These are phyloP conservation scores for Gambusia affinis DNA, from an alignment of 2,113 vertebrate genomes.

Conservation along the genomic window DNA sequence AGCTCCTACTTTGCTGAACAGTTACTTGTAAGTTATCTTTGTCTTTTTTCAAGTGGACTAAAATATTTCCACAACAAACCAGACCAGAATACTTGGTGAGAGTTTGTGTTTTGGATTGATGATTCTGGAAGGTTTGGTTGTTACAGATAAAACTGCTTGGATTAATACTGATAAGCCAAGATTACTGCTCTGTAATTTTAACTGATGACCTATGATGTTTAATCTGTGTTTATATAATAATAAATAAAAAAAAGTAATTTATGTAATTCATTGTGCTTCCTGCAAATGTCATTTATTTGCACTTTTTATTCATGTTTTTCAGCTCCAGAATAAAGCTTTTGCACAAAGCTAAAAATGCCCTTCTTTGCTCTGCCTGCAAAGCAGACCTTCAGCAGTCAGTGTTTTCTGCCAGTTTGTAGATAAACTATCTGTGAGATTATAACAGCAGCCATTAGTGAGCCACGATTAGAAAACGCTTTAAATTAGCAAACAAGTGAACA, in stretches of 20 bases:
- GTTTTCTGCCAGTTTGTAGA: slow-evolving; percentile 38
- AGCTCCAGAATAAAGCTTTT: neutral
- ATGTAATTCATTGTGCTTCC: too few relatives aligned
- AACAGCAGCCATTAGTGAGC: slow-evolving; percentile 53
- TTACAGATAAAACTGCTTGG: neutral
- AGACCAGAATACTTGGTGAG: too few relatives aligned
- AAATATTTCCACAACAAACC: too few relatives aligned
- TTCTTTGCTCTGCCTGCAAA: neutral
- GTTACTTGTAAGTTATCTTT: too few relatives aligned
- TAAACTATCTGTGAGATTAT: slow-evolving; percentile 60
- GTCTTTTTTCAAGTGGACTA: too few relatives aligned
- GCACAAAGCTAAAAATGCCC: neutral
- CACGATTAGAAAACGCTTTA: slow-evolving; percentile 51
- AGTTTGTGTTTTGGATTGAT: neutral
- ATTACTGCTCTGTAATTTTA: neutral
- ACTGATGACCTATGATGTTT: neutral
- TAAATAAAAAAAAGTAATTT: neutral
- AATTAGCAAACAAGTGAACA: slow-evolving; percentile 49
- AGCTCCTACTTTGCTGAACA: too few relatives aligned
- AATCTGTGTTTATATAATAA: neutral
- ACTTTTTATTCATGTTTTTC: neutral
- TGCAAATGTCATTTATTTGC: neutral
- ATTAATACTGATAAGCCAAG: neutral
- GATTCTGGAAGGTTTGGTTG: neutral
- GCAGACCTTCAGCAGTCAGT: neutral